Evolutionary conservation across 2,113 vertebrate species (phyloP).

Genomic region (Oxygymnocypris stewartii): DNA sequence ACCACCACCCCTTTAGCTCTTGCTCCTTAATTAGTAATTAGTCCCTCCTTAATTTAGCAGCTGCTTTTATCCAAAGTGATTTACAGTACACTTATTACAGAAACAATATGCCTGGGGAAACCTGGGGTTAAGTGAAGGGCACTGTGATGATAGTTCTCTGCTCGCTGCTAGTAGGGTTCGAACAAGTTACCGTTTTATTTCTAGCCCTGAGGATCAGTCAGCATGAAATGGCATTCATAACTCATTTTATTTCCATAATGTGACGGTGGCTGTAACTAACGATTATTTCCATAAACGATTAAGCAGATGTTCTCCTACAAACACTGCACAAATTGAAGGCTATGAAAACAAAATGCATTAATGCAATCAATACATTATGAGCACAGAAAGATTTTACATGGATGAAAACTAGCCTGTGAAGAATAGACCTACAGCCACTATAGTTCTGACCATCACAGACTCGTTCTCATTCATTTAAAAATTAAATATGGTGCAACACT

Average conservation of each 20-base stretch:
- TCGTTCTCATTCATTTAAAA: not conserved
- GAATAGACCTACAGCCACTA: no score
- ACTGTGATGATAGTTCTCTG: not conserved
- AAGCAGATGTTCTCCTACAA: not conserved
- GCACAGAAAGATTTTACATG: no score
- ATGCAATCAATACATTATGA: no score
- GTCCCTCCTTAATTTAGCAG: not conserved
- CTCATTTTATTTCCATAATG: not conserved
- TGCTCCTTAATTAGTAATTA: conserved; percentile 15
- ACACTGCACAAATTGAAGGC: not conserved
- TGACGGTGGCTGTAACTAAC: not conserved
- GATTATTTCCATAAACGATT: not conserved
- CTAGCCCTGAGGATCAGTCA: not conserved
- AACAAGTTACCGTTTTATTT: not conserved
- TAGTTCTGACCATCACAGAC: no score
- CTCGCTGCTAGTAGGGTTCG: not conserved
- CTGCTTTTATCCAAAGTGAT: conserved; percentile 4
- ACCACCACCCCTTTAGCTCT: not conserved
- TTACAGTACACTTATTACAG: conserved; percentile 9
- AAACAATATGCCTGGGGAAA: not conserved
- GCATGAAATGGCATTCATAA: not conserved
- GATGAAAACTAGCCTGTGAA: no score
- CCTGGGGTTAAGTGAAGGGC: not conserved
- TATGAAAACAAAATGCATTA: no score
- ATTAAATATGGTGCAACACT: not conserved